Conservation (phyloP, 2,888 invertebrate genomes). For the Perizoma affinitatum region DNA sequence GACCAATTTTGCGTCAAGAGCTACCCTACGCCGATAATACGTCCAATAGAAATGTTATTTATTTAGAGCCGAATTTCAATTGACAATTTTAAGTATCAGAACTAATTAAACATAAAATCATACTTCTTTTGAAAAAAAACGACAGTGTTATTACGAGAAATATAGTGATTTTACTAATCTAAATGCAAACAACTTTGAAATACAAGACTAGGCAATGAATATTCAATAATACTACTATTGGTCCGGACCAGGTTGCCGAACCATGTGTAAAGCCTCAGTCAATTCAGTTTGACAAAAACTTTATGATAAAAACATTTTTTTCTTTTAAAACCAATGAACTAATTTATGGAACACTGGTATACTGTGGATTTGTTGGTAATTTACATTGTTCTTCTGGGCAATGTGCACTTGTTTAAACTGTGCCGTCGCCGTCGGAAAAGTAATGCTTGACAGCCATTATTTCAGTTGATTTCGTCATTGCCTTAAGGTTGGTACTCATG, state of each 20-base stretch:
- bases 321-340: constrained; percentile 58
- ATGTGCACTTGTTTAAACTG: constrained; percentile 39
- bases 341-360: constrained; percentile 52
- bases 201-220: too few relatives aligned
- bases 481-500: constrained; percentile 25
- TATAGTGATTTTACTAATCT: too few relatives aligned
- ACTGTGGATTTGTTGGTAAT: constrained; percentile 35
- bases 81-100: too few relatives aligned
- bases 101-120: too few relatives aligned
- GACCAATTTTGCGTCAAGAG: neutral
- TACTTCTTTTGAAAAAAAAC: too few relatives aligned
- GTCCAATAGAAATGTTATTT: too few relatives aligned
- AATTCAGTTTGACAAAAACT: constrained; percentile 44
- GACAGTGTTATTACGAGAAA: too few relatives aligned
- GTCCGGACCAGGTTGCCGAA: too few relatives aligned
- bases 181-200: too few relatives aligned
- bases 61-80: too few relatives aligned
- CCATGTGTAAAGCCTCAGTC: constrained; percentile 37
- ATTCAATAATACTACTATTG: too few relatives aligned
- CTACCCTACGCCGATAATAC: neutral
- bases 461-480: constrained; percentile 34
- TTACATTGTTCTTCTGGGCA: constrained; percentile 33
- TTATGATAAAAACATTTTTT: constrained; percentile 46
- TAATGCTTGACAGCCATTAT: constrained; percentile 33
- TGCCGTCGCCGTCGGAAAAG: constrained; percentile 25